Evolutionary conservation across 2,797 vertebrate species (phyloP).

Genomic region (Phalanger gymnotis): DNA sequence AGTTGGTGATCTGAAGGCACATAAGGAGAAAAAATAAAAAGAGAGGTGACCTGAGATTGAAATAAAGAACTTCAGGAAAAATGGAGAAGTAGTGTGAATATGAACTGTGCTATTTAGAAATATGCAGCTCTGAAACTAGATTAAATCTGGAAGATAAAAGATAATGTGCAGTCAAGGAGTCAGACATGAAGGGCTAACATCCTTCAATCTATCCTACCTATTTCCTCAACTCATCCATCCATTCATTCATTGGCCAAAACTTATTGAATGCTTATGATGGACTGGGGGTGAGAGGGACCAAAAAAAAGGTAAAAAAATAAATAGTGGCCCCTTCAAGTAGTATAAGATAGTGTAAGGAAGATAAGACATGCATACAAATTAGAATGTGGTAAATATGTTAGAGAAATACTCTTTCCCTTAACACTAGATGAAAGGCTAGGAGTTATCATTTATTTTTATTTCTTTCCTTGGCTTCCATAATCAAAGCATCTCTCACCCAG

Average conservation of each 20-base stretch:
- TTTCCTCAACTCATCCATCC: not conserved
- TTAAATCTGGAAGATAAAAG: not conserved
- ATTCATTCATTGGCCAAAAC: not conserved
- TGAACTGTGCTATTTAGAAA: constrained; percentile 11
- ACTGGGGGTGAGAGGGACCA: not conserved
- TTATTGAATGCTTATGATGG: not conserved
- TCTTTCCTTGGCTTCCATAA: not conserved
- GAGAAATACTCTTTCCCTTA: not conserved
- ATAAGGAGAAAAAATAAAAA: constrained; percentile 47
- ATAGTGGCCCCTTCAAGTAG: not conserved
- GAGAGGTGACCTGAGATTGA: not conserved
- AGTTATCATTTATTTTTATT: not conserved
- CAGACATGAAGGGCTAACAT: not conserved
- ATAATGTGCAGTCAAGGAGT: not conserved
- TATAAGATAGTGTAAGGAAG: not conserved
- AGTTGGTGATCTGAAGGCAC: constrained; percentile 8
- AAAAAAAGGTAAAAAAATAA: not conserved
- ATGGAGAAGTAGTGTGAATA: constrained; percentile 8
- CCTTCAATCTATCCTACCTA: not conserved
- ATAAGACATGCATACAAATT: not conserved
- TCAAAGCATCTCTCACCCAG: not conserved
- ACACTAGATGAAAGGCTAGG: not conserved
- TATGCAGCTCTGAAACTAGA: not conserved
- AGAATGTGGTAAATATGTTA: not conserved
- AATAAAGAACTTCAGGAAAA: constrained; percentile 14